Conservation (phyloP, 2,888 invertebrate genomes). For the Elegia similella region DNA sequence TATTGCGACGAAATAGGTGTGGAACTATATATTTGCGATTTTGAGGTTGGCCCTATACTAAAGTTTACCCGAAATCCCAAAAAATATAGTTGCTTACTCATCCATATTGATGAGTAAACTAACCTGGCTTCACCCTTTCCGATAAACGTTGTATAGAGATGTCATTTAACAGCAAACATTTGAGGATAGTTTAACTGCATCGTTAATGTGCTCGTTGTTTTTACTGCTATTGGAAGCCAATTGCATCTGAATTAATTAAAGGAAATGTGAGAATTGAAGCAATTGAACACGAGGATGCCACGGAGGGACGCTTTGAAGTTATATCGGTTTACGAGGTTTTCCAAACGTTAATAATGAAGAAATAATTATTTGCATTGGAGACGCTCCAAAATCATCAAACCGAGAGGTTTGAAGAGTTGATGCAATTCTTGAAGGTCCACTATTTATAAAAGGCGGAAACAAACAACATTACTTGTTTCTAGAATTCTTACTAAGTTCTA, state of each 20-base stretch:
- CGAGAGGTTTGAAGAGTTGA: conserved; percentile 13
- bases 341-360: conserved; percentile 36
- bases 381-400: conserved; percentile 16
- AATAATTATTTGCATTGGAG: conserved; percentile 20
- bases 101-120: too few relatives aligned
- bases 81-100: too few relatives aligned
- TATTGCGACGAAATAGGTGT: too few relatives aligned
- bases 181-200: conserved; percentile 33
- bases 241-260: conserved; percentile 43
- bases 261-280: conserved; percentile 39
- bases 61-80: too few relatives aligned
- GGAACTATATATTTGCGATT: too few relatives aligned
- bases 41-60: too few relatives aligned
- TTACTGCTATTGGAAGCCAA: conserved; percentile 43
- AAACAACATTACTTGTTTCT: neutral
- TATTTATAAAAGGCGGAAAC: conserved; percentile 5
- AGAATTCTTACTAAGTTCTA: neutral
- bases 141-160: neutral
- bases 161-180: neutral
- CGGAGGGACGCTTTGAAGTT: conserved; percentile 48
- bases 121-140: too few relatives aligned
- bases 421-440: conserved; percentile 14
- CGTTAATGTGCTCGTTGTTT: conserved; percentile 29
- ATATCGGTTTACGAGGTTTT: conserved; percentile 49
- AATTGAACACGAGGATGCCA: conserved; percentile 31